phyloP scores from a whole-genome alignment of 1,140 invertebrate genomes.

The Diploscapter pachys region DNA sequence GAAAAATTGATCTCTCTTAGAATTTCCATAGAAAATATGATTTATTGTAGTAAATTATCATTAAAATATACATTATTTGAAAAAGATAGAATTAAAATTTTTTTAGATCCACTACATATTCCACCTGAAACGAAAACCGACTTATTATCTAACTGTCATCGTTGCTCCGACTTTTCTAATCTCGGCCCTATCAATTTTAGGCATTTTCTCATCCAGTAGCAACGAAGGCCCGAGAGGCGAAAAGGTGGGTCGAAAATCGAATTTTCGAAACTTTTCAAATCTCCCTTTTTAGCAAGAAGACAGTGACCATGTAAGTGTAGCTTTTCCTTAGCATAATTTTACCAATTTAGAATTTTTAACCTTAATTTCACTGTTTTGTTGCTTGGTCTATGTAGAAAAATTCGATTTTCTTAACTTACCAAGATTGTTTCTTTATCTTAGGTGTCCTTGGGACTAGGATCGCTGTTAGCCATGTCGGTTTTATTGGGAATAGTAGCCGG shows the following conservation, averaged over 20 bases:
- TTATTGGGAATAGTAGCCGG: conserved; percentile 51
- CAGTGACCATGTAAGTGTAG: too few species aligned
- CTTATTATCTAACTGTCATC: conserved; percentile 56
- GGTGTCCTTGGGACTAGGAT: conserved; percentile 51
- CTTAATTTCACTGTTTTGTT: not conserved
- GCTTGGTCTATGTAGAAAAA: not conserved
- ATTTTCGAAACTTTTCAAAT: not conserved
- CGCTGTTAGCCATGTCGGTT: conserved; percentile 51
- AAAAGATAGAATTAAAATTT: too few species aligned
- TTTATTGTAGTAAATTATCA: too few species aligned
- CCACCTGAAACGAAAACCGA: conserved; percentile 49
- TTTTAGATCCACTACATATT: conserved; percentile 48
- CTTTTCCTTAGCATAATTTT: too few species aligned
- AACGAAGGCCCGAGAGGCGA: conserved; percentile 54
- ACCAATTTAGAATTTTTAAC: too few species aligned
- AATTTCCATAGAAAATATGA: too few species aligned
- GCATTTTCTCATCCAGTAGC: conserved; percentile 52
- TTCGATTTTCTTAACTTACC: not conserved
- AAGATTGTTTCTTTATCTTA: conserved; percentile 14
- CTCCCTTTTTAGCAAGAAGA: too few species aligned
- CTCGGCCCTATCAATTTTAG: conserved; percentile 50
- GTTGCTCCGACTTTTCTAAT: conserved; percentile 55
- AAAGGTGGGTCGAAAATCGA: conserved; percentile 30
- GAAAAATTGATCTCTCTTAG: too few species aligned
- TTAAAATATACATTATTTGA: too few species aligned